Conservation (phyloP, 37 sponge, comb jelly and placozoan genomes). For the Ephydatia muelleri region DNA sequence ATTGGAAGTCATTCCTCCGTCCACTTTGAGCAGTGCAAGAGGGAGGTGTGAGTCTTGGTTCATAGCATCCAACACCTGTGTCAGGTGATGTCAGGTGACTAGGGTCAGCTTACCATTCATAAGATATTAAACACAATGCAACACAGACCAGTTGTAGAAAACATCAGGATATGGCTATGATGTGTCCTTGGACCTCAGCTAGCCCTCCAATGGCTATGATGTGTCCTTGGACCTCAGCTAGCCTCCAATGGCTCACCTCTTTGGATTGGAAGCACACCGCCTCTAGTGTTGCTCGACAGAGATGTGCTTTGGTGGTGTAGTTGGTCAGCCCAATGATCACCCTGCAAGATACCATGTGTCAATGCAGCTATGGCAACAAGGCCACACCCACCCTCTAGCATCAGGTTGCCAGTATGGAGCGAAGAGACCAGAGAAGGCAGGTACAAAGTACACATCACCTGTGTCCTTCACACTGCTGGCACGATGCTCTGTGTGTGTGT, state of each 20-base stretch:
- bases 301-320: conserved; percentile 77
- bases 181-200: too few relatives aligned
- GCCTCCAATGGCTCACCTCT: conserved; percentile 62
- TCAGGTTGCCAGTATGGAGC: conserved; percentile 98
- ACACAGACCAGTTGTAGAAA: too few relatives aligned
- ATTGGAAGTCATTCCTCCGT: conserved; percentile 93
- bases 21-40: conserved; percentile 72
- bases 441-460: conserved; percentile 96
- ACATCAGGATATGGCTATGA: too few relatives aligned
- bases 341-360: background rate
- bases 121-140: too few relatives aligned
- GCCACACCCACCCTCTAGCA: conserved; percentile 89
- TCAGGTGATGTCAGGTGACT: background rate
- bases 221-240: too few relatives aligned
- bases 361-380: background rate
- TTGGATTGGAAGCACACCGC: conserved; percentile 91
- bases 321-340: conserved; percentile 91
- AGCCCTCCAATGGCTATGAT: too few relatives aligned
- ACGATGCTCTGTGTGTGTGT: conserved; percentile 59
- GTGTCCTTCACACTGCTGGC: conserved; percentile 71
- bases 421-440: conserved; percentile 97
- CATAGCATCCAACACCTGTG: conserved; percentile 90
- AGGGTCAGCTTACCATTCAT: too few relatives aligned
- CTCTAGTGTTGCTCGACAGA: conserved; percentile 92
- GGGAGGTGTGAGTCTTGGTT: conserved; percentile 80